These are phyloP conservation scores for Hydractinia echinata DNA, from an alignment of 30 jellyfish, hydroid and myxozoan species.

Conservation along the genomic window DNA sequence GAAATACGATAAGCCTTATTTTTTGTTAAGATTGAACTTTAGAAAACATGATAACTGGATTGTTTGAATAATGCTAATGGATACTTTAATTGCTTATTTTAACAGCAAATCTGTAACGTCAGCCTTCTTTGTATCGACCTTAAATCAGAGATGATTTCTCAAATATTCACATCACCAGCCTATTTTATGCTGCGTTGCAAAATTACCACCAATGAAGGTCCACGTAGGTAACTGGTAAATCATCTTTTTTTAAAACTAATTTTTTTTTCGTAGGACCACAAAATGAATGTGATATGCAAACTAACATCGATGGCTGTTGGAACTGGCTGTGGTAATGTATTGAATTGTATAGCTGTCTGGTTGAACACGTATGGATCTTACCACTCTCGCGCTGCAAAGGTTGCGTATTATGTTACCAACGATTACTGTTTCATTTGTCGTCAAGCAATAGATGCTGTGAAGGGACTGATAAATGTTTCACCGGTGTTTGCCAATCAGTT, in stretches of 20 bases:
- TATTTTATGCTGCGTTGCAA: too few relatives aligned
- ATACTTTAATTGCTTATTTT: too few relatives aligned
- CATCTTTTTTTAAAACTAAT: background rate
- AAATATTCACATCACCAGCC: too few relatives aligned
- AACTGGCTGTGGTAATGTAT: slow-evolving; percentile 45
- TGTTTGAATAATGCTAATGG: too few relatives aligned
- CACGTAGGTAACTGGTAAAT: background rate
- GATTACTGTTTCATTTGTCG: slow-evolving; percentile 84
- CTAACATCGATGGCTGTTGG: slow-evolving; percentile 81
- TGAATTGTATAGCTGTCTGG: slow-evolving; percentile 71
- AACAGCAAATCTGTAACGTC: too few relatives aligned
- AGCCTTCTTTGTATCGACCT: too few relatives aligned
- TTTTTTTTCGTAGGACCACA: slow-evolving; percentile 34
- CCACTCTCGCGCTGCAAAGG: slow-evolving; percentile 29
- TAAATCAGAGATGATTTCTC: too few relatives aligned
- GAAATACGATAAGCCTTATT: too few relatives aligned
- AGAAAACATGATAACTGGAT: too few relatives aligned
- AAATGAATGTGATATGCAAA: slow-evolving; percentile 51
- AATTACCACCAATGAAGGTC: too few relatives aligned
- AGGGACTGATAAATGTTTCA: slow-evolving; percentile 40
- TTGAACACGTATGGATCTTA: slow-evolving; percentile 48
- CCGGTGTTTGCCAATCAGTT: slow-evolving; percentile 63
- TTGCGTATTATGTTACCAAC: slow-evolving; percentile 44
- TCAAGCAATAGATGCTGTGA: slow-evolving; percentile 35
- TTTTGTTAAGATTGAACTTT: too few relatives aligned